Evolutionary conservation across 30 jellyfish, hydroid and myxozoan species (phyloP).

Genomic region (Aurelia coerulea): DNA sequence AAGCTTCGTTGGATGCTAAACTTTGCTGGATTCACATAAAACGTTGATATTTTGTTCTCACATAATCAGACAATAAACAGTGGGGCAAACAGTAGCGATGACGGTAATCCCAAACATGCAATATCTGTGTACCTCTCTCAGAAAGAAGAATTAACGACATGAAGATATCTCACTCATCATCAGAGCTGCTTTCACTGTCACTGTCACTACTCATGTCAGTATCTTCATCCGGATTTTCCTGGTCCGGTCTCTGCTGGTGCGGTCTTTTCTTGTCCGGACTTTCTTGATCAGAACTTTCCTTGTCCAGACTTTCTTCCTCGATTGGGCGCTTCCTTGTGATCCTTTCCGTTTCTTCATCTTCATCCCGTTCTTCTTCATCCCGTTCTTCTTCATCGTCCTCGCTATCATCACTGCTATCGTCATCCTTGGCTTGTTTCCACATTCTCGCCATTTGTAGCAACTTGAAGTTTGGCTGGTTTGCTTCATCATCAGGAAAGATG

Average conservation of each 20-base stretch:
- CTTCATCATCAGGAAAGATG: conserved; percentile 96
- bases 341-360: too few relatives aligned
- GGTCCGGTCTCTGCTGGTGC: background rate
- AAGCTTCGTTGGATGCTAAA: too few relatives aligned
- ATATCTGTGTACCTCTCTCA: too few relatives aligned
- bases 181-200: conserved; percentile 35
- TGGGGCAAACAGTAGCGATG: too few relatives aligned
- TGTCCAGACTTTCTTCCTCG: conserved; percentile 26
- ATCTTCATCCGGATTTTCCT: conserved; percentile 46
- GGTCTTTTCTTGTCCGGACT: background rate
- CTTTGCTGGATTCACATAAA: too few relatives aligned
- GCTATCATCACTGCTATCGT: conserved; percentile 31
- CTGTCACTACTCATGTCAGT: conserved; percentile 37
- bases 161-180: background rate
- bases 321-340: too few relatives aligned
- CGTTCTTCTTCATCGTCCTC: conserved; percentile 13
- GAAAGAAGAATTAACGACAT: too few relatives aligned
- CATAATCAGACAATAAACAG: too few relatives aligned
- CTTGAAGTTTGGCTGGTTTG: conserved; percentile 93
- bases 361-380: background rate
- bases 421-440: conserved; percentile 91
- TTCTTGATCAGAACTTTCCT: too few relatives aligned
- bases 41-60: too few relatives aligned
- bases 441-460: conserved; percentile 94
- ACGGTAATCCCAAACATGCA: too few relatives aligned